Evolutionary conservation across 2,888 invertebrate genomes (phyloP), one percentile per base, ranked within the genome.

Genomic region (Eupelmus urozonus): DNA sequence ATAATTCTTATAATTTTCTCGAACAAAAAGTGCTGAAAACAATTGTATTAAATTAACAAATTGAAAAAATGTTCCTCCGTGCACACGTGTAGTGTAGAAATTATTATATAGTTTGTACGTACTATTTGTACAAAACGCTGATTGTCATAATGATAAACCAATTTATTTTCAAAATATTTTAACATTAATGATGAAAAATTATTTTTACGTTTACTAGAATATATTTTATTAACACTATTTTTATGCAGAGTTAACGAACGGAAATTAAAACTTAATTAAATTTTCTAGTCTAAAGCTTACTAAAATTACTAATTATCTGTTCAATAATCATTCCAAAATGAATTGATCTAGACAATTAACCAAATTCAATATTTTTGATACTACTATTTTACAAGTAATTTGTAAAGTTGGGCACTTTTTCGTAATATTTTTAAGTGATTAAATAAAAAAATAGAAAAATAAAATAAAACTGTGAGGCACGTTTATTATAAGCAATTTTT

Each of bases 221-320:
- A 5, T 59, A n/a, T n/a, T 7, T 59, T 59, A 59, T 59, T 29
- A 59, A 59, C 11, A 29, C 27, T n/a, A n/a, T n/a, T n/a, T 59
- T 59, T 29, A 16, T 29, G 29, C 13, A 18, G 34, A 29, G 34
- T 66, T 34, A n/a, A 34, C n/a, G 13, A 40, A 27, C 20, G 40
- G 40, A 34, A 23, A 11, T 42, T 40, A 51, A 9, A 13, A 5
- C 53, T 20, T n/a, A 57, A 13, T 60, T 70, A 49, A 49, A 60
- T 34, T n/a, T 60, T 71, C 71, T 71, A 71, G 71, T 71, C 71
- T 29, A 51, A 71, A 69, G n/a, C 67, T 57, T 18, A 42, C n/a
- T n/a, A 25, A 57, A 69, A 69, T 69, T 67, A 25, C 16, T 13
- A 25, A 63, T 60, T 7, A 27, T n/a, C n/a, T n/a, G n/a, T n/a